Base-by-base conservation (phyloP, 37 sponge, comb jelly and placozoan species). In the Sycon ciliatum region DNA sequence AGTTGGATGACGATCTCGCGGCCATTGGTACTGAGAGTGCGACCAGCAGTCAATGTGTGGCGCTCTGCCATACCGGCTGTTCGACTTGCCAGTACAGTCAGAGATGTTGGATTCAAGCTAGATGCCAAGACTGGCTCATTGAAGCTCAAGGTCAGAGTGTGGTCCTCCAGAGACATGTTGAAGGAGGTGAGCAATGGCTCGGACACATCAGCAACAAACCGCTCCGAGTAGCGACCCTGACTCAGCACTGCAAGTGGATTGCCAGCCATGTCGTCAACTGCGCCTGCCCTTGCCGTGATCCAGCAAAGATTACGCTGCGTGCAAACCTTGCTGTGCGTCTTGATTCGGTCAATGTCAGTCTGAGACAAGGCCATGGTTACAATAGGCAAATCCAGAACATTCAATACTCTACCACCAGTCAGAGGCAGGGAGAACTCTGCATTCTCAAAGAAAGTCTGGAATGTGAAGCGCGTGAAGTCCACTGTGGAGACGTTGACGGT, bases 231-330 rank as follows among this genome's bases (percentile, higher is more conserved):
- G 9, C 20, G 35, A 0, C 85, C 93, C 2, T 32, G 31, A 26
- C 28, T 63, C 13, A 42, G 36, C 1, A 87, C 74, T 24, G 80
- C 61, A 27, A 73, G 39, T 6, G 69, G 37, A 40, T 92, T 92
- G 4, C 70, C 68, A 11, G 93, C 71, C 34, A 77, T 73, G 42
- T 92, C 93, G 13, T 28, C 4, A 1, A 88, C 76, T 31, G 86
- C 77, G 16, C 62, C 70, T 26, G 22, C 11, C n/a, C 80, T 35
- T 22, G 85, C 63, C 1, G 81, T 69, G 34, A 92, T 40, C 93
- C 93, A 92, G 55, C 93, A 92, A 0, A 86, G 84, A 69, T 92
- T 92, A 3, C 93, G 62, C 27, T 88, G 39, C 52, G 77, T 78
- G 57, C 93, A 92, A 36, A 92, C 76, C 24, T 53, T 84, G 4